Conservation (phyloP, 1,140 invertebrate species). For the Lanistes nyassanus region DNA sequence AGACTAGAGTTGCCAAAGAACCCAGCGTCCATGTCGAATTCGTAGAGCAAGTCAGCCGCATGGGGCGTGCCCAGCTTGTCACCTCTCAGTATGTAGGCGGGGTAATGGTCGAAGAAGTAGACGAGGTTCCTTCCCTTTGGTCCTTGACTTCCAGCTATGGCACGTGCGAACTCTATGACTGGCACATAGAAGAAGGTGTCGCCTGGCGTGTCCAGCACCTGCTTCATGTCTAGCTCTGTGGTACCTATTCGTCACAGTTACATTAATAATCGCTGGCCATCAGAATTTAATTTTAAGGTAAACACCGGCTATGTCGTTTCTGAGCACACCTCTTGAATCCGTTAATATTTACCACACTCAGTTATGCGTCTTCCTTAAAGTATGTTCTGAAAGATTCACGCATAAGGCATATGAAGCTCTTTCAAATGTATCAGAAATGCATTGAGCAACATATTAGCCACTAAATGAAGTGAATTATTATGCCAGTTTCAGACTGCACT, state of each 20-base stretch:
- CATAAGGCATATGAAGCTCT: too few species aligned
- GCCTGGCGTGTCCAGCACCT: background rate
- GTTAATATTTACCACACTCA: too few species aligned
- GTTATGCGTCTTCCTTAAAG: too few species aligned
- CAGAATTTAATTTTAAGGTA: too few species aligned
- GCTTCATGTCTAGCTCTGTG: background rate
- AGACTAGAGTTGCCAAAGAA: background rate
- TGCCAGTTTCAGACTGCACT: too few species aligned
- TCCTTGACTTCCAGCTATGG: background rate
- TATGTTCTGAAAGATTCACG: too few species aligned
- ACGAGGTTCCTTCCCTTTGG: conserved; percentile 1
- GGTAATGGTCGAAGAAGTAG: conserved; percentile 9
- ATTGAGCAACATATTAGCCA: too few species aligned
- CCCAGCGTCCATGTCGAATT: background rate
- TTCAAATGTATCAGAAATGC: too few species aligned
- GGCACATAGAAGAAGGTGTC: background rate
- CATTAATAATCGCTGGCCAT: too few species aligned
- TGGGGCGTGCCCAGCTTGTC: background rate
- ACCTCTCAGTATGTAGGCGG: background rate
- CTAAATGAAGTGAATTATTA: too few species aligned
- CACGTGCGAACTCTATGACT: background rate
- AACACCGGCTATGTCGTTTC: too few species aligned
- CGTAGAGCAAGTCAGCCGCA: background rate
- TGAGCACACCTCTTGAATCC: too few species aligned
- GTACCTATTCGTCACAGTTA: background rate